phyloP scores from a whole-genome alignment of 2,113 vertebrate species.

The Ascaphus truei region DNA sequence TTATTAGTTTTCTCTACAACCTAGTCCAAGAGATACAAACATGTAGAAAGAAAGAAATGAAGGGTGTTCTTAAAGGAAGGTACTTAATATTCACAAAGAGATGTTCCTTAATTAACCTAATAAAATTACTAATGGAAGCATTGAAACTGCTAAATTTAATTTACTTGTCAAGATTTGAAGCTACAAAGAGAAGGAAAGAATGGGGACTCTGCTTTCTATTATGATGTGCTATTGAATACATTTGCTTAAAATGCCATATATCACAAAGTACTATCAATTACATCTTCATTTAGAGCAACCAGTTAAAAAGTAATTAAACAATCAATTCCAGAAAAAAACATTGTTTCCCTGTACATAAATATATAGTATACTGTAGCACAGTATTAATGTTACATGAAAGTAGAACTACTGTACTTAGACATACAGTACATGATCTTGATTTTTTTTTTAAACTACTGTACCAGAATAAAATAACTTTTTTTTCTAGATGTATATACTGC shows the following conservation, averaged over 20 bases:
- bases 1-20: too few species aligned
- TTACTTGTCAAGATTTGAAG: slow-evolving; percentile 91
- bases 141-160: slow-evolving; percentile 95
- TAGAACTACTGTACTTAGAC: too few species aligned
- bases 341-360: slow-evolving; percentile 70
- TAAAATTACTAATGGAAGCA: slow-evolving; percentile 93
- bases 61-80: slow-evolving; percentile 63
- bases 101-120: slow-evolving; percentile 91
- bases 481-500: too few species aligned
- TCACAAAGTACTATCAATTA: slow-evolving; percentile 78
- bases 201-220: slow-evolving; percentile 72
- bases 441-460: too few species aligned
- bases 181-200: slow-evolving; percentile 74
- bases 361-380: slow-evolving; percentile 55
- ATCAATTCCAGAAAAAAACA: slow-evolving; percentile 76
- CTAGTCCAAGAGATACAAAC: too few species aligned
- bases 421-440: too few species aligned
- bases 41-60: slow-evolving; percentile 38
- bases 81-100: slow-evolving; percentile 84
- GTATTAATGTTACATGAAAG: too few species aligned
- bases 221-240: slow-evolving; percentile 75
- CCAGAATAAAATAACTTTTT: too few species aligned
- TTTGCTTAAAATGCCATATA: slow-evolving; percentile 80
- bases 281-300: slow-evolving; percentile 80
- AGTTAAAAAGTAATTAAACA: slow-evolving; percentile 80